Evolutionary conservation across 2,888 invertebrate species (phyloP).

Genomic region (Mythimna lalbum): DNA sequence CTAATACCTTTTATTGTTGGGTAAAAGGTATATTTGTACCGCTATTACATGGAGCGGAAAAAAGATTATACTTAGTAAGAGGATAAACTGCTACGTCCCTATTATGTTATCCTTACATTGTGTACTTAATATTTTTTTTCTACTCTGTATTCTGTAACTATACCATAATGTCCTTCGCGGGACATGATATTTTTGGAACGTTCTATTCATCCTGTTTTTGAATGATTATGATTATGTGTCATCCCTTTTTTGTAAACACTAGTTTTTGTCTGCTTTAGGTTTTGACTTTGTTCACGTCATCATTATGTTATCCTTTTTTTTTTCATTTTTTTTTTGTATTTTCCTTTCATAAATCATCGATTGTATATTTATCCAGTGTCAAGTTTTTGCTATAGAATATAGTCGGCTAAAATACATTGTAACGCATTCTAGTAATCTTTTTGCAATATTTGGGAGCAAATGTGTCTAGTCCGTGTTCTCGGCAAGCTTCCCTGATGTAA

Average conservation of each 20-base stretch:
- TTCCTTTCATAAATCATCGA: too few relatives aligned
- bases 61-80: conserved; percentile 36
- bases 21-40: conserved; percentile 24
- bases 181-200: neutral
- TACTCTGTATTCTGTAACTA: conserved; percentile 1
- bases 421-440: too few relatives aligned
- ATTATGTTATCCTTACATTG: conserved; percentile 17
- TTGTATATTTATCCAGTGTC: too few relatives aligned
- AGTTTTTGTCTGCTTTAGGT: neutral
- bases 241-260: neutral
- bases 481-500: too few relatives aligned
- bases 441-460: too few relatives aligned
- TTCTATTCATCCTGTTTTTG: conserved; percentile 8
- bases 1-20: conserved; percentile 24
- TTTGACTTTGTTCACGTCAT: neutral
- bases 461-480: too few relatives aligned
- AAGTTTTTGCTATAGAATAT: too few relatives aligned
- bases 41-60: conserved; percentile 21
- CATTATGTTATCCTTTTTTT: neutral
- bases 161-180: neutral
- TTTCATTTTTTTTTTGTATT: neutral
- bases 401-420: too few relatives aligned
- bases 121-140: conserved; percentile 10
- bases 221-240: conserved; percentile 14
- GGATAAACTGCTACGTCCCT: conserved; percentile 21